Evolutionary conservation across 2,113 vertebrate genomes (phyloP), one percentile per base, ranked within the genome.

Genomic region (Nesogale talazaci): DNA sequence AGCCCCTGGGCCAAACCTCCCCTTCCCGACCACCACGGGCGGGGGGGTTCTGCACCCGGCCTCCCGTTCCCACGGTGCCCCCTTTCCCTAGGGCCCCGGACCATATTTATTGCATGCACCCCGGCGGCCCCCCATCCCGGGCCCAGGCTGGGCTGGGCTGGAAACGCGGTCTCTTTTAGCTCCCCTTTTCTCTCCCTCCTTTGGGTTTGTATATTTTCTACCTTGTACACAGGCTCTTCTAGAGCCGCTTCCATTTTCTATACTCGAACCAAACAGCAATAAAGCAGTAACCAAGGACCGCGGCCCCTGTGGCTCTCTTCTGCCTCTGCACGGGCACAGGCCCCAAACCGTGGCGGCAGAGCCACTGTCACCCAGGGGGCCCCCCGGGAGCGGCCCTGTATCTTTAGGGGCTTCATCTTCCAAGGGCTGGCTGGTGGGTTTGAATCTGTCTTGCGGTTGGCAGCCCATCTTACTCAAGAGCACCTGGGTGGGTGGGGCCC

Each of bases 201-300:
- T 76, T 46, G 70, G n/a, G 61, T 97, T 97, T 97, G 97, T 97
- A 96, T 97, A 96, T 96, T 94, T 95, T 81, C 93, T 95, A 95
- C 85, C 88, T 95, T 97, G 97, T 97, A 97, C 97, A 97, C 97
- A 96, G 97, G 97, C 97, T 97, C 97, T 96, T 80, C 31, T 76
- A 86, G 97, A 94, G 97, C 95, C 97, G 95, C 91, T 96, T 97
- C 97, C 97, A 97, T 97, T 97, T 97, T 97, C 97, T 97, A 97
- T 97, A 97, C 95, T 96, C 97, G 72, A 97, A 96, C 95, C 97
- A 96, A 96, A 97, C 95, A 97, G 97, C 97, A 97, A 97, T 97
- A 97, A 97, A 97, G 92, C 96, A 97, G 93, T 97, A 97, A 97
- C 89, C 96, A 94, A 97, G 95, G 97, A 96, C 92, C 95, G 88